A percentile compares a stretch with the other conserved stretches of the same genome.
These are phyloP conservation scores for Arge pagana DNA, from an alignment of 2,888 invertebrate genomes.

Conservation along the genomic window DNA sequence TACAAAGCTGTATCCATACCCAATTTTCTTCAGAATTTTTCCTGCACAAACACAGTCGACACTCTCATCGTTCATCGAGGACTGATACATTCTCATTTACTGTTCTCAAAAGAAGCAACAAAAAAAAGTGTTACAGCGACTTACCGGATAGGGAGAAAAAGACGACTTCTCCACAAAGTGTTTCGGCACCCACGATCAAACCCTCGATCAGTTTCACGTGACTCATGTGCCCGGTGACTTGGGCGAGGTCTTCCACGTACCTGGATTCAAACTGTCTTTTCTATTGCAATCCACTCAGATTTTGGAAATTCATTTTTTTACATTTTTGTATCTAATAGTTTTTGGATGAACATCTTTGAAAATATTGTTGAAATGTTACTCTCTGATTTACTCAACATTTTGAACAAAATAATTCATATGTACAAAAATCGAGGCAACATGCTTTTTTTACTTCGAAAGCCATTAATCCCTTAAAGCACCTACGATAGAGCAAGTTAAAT, in stretches of 20 bases:
- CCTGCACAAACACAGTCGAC: constrained; percentile 57
- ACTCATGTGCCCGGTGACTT: constrained; percentile 63
- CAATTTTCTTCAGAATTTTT: constrained; percentile 77
- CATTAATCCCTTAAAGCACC: too few relatives aligned
- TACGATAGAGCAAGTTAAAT: too few relatives aligned
- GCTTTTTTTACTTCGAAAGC: too few relatives aligned
- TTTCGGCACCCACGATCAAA: constrained; percentile 77
- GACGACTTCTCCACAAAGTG: constrained; percentile 77
- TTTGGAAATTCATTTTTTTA: too few relatives aligned
- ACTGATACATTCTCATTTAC: not conserved
- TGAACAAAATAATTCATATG: too few relatives aligned
- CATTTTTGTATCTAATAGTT: too few relatives aligned
- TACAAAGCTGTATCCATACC: constrained; percentile 78
- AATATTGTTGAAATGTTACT: too few relatives aligned
- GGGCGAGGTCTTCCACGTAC: constrained; percentile 80
- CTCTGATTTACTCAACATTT: too few relatives aligned
- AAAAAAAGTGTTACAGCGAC: constrained; percentile 9
- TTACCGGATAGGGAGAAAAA: constrained; percentile 75
- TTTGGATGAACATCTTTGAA: too few relatives aligned
- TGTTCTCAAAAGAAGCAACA: not conserved
- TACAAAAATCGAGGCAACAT: too few relatives aligned
- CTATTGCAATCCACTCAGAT: too few relatives aligned
- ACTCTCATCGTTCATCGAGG: not conserved
- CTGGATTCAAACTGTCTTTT: too few relatives aligned
- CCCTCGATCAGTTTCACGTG: constrained; percentile 81